Evolutionary conservation across 1,140 invertebrate genomes (phyloP).

Genomic region (Calephelis nemesis): DNA sequence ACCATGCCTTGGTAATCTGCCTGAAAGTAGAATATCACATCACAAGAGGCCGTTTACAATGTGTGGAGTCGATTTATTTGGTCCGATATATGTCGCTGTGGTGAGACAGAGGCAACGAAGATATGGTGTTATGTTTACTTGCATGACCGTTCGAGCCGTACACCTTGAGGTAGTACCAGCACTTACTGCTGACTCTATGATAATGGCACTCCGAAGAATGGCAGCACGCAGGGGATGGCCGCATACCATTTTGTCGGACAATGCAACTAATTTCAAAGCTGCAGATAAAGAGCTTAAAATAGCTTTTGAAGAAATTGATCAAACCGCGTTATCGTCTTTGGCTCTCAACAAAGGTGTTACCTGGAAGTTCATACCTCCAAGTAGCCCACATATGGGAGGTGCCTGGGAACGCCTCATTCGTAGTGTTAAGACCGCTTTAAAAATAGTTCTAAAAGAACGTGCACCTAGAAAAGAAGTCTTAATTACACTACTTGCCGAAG

Average conservation of each 20-base stretch:
- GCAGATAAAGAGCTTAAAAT: too few relatives aligned
- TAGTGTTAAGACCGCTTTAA: constrained; percentile 35
- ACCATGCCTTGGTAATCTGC: too few relatives aligned
- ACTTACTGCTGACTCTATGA: constrained; percentile 8
- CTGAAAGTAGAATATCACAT: too few relatives aligned
- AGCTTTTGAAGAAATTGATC: too few relatives aligned
- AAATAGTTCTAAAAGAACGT: constrained; percentile 22
- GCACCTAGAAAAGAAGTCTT: constrained; percentile 34
- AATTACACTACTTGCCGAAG: constrained; percentile 29
- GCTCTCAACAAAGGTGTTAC: constrained; percentile 1
- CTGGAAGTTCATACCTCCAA: constrained; percentile 41
- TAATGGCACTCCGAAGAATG: constrained; percentile 37
- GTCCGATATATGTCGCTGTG: too few relatives aligned
- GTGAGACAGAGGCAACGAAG: constrained; percentile 42
- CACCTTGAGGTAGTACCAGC: constrained; percentile 9
- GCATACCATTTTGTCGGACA: constrained; percentile 40
- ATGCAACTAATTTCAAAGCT: constrained; percentile 39
- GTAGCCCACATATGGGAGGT: constrained; percentile 38
- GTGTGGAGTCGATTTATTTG: too few relatives aligned
- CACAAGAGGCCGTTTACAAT: too few relatives aligned
- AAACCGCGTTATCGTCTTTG: too few relatives aligned
- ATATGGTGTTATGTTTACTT: constrained; percentile 62
- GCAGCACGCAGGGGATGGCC: constrained; percentile 37
- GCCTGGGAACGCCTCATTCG: constrained; percentile 42
- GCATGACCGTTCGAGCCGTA: constrained; percentile 28